phyloP scores from a whole-genome alignment of 1,140 invertebrate genomes.

The Galleria mellonella region DNA sequence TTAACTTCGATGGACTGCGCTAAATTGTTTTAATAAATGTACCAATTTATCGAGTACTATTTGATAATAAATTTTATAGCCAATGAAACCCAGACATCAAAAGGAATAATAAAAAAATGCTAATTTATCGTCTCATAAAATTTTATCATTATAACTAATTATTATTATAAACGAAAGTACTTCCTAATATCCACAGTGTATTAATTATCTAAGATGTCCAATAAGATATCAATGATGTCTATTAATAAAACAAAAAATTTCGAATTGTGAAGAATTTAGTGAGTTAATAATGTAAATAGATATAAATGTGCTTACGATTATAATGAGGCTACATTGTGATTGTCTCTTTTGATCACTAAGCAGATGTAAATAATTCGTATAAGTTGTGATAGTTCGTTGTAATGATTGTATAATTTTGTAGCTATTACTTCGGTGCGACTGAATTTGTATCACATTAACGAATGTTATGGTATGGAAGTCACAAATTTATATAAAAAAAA shows the following conservation, averaged over 20 bases:
- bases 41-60: neutral
- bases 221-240: slow-evolving; percentile 1
- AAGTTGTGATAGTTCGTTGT: slow-evolving; percentile 41
- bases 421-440: slow-evolving; percentile 34
- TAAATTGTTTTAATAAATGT: neutral
- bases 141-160: no score
- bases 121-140: no score
- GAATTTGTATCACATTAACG: slow-evolving; percentile 18
- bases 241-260: neutral
- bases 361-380: slow-evolving; percentile 56
- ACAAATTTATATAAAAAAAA: neutral
- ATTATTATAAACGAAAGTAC: no score
- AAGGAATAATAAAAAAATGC: no score
- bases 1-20: neutral
- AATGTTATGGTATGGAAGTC: slow-evolving; percentile 5
- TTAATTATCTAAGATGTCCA: neutral
- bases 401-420: slow-evolving; percentile 33
- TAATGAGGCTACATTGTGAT: slow-evolving; percentile 44
- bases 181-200: no score
- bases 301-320: slow-evolving; percentile 47
- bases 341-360: slow-evolving; percentile 35
- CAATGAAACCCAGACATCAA: no score
- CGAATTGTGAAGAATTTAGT: slow-evolving; percentile 9
- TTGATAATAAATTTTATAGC: neutral
- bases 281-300: slow-evolving; percentile 53